phyloP scores from a whole-genome alignment of 2,113 vertebrate genomes.

The Odocoileus hemionus region DNA sequence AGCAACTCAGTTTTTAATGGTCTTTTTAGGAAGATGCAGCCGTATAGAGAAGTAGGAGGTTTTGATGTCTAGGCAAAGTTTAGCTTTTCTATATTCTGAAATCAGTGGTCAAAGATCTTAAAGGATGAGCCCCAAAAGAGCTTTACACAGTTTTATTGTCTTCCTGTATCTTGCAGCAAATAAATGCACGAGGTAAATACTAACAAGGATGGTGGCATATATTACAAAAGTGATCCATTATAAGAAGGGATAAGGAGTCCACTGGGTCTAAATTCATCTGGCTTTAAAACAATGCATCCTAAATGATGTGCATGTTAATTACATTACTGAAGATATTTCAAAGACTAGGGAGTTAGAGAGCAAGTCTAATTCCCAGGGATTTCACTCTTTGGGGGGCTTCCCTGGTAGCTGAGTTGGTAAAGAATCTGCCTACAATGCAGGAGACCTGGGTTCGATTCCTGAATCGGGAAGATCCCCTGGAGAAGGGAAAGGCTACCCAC shows the following conservation, averaged over 20 bases:
- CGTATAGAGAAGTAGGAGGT: background rate
- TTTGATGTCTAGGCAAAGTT: conserved; percentile 40
- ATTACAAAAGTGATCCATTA: conserved; percentile 21
- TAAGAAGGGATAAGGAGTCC: background rate
- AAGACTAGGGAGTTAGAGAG: conserved; percentile 18
- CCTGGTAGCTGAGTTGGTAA: background rate
- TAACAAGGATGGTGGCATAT: background rate
- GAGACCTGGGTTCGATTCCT: background rate
- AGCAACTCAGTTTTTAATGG: background rate
- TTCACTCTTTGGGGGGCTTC: conserved; percentile 23
- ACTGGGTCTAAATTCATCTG: conserved; percentile 40
- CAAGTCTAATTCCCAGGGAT: conserved; percentile 60
- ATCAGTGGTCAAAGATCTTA: background rate
- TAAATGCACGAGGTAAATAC: conserved; percentile 43
- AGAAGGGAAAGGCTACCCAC: background rate
- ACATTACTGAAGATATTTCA: conserved; percentile 48
- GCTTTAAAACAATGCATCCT: conserved; percentile 43
- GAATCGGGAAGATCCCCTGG: background rate
- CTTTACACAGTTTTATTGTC: background rate
- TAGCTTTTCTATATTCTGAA: background rate
- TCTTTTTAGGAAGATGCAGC: background rate
- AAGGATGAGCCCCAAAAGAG: background rate
- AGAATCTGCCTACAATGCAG: background rate
- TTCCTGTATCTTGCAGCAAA: background rate
- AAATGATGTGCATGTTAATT: conserved; percentile 33